phyloP scores from a whole-genome alignment of 2,888 invertebrate genomes.

The Melieria crassipennis region DNA sequence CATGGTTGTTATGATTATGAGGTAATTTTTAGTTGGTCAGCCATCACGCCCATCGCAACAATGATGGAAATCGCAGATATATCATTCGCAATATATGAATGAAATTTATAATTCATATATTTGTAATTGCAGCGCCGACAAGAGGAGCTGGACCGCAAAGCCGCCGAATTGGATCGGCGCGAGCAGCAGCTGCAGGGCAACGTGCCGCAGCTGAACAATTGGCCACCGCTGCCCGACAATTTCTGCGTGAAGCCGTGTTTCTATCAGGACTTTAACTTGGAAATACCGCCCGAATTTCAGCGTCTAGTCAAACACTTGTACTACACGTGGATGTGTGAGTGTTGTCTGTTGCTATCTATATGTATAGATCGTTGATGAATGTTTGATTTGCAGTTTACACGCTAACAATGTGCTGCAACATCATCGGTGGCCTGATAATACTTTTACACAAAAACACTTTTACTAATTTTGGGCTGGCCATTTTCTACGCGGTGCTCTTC shows the following conservation, averaged over 20 bases:
- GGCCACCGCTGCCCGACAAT: constrained; percentile 95
- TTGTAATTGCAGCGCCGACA: constrained; percentile 74
- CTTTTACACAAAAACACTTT: constrained; percentile 73
- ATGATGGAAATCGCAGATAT: no score
- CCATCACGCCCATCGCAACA: no score
- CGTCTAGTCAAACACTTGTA: constrained; percentile 94
- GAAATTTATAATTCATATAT: not conserved
- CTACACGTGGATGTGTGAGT: constrained; percentile 97
- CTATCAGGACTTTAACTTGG: constrained; percentile 98
- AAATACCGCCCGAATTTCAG: constrained; percentile 98
- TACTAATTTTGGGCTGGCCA: constrained; percentile 84
- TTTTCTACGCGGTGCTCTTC: constrained; percentile 89
- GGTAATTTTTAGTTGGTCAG: no score
- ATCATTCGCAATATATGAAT: no score
- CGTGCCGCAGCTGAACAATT: constrained; percentile 88
- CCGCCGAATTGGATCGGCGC: constrained; percentile 85
- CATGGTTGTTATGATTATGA: no score
- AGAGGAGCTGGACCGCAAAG: constrained; percentile 92
- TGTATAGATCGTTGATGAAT: not conserved
- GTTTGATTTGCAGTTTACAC: constrained; percentile 81
- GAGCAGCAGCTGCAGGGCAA: constrained; percentile 82
- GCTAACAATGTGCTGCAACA: constrained; percentile 83
- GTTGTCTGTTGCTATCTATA: constrained; percentile 32
- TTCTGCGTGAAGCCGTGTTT: constrained; percentile 98
- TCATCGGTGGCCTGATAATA: constrained; percentile 84